A percentile compares a stretch with the other conserved stretches of the same genome.
Conservation (phyloP, 2,113 vertebrate genomes). For the Thalassoma bifasciatum region DNA sequence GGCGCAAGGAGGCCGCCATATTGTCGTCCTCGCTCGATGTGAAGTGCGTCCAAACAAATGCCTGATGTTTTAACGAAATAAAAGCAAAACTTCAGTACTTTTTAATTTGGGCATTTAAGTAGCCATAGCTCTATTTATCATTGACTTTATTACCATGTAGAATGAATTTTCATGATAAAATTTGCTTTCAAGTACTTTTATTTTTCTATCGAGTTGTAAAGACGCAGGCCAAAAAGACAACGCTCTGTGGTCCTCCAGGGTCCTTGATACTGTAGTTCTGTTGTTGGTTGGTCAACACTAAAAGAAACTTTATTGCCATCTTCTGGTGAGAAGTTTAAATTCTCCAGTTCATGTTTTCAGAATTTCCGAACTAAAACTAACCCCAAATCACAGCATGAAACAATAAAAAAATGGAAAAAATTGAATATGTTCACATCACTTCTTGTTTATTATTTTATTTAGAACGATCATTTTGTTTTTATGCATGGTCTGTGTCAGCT, state of each 20-base stretch:
- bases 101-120: not conserved
- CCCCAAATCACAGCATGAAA: not conserved
- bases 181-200: too few species aligned
- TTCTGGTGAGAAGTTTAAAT: constrained; percentile 11
- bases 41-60: constrained; percentile 29
- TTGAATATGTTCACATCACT: too few species aligned
- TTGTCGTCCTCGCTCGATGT: constrained; percentile 69
- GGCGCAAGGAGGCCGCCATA: constrained; percentile 84
- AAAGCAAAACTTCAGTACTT: fast-evolving
- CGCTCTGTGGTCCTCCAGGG: constrained; percentile 26
- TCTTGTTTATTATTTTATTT: too few species aligned
- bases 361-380: not conserved
- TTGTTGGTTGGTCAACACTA: too few species aligned
- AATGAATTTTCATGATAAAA: too few species aligned
- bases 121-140: not conserved
- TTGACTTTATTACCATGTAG: too few species aligned
- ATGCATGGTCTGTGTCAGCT: too few species aligned
- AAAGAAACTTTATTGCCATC: constrained; percentile 51
- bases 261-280: not conserved
- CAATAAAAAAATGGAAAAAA: too few species aligned
- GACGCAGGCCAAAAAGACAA: not conserved
- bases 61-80: constrained; percentile 50
- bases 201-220: not conserved
- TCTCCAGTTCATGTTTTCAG: not conserved
- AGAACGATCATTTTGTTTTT: too few species aligned